Percentiles rank a stretch among this genome's conserved stretches.
These are phyloP conservation scores for Agrotis puta DNA, from an alignment of 2,888 invertebrate genomes.

Conservation along the genomic window DNA sequence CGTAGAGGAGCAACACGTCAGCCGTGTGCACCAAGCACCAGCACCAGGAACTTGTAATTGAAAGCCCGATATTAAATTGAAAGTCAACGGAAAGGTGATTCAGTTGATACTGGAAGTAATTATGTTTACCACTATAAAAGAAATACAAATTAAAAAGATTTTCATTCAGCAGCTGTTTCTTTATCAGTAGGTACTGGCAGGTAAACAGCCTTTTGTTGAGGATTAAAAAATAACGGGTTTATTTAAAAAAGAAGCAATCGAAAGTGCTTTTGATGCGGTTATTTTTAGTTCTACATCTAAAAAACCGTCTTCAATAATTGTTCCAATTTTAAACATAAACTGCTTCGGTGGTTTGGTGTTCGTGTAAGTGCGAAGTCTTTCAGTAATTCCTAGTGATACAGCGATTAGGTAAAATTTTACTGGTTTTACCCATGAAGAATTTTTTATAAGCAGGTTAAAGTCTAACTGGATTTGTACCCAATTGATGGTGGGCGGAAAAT, in stretches of 20 bases:
- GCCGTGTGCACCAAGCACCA: too few relatives aligned
- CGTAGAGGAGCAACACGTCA: slow-evolving; percentile 51
- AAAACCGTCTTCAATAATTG: not conserved
- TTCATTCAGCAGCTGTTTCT: not conserved
- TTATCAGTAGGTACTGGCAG: not conserved
- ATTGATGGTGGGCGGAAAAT: too few relatives aligned
- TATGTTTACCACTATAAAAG: not conserved
- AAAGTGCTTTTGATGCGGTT: too few relatives aligned
- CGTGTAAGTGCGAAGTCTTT: too few relatives aligned
- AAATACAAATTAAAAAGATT: slow-evolving; percentile 12
- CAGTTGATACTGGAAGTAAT: slow-evolving; percentile 31
- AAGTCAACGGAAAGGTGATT: slow-evolving; percentile 48
- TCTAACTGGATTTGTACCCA: too few relatives aligned
- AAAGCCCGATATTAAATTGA: slow-evolving; percentile 53
- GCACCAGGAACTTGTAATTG: slow-evolving; percentile 48
- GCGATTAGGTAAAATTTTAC: too few relatives aligned
- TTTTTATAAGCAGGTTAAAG: too few relatives aligned
- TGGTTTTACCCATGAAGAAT: too few relatives aligned
- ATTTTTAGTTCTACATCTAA: not conserved
- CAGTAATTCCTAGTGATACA: too few relatives aligned
- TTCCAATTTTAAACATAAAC: not conserved
- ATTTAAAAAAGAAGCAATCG: not conserved
- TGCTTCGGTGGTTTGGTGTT: too few relatives aligned
- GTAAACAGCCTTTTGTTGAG: not conserved
- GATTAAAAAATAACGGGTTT: not conserved